Evolutionary conservation across 2,797 vertebrate genomes (phyloP).

Genomic region (Varecia variegata): DNA sequence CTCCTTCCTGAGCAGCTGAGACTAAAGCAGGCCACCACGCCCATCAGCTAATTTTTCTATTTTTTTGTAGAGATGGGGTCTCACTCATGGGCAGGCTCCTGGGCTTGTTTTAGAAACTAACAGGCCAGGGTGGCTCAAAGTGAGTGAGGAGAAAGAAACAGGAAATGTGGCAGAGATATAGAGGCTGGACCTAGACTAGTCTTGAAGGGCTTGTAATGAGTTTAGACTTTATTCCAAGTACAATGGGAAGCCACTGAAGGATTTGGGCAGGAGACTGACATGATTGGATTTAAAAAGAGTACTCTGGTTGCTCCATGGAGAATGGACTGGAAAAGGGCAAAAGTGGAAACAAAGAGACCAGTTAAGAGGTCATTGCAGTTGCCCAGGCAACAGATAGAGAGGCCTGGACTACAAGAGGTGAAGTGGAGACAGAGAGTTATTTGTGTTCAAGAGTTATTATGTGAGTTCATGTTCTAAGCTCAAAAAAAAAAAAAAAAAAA

Average conservation of each 20-base stretch:
- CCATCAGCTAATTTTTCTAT: neutral
- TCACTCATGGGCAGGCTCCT: neutral
- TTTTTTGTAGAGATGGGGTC: neutral
- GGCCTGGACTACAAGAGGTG: slow-evolving; percentile 18
- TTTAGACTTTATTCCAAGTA: slow-evolving; percentile 40
- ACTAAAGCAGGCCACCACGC: neutral
- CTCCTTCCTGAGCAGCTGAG: neutral
- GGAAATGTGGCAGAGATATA: neutral
- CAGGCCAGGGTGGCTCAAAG: neutral
- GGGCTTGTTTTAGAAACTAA: slow-evolving; percentile 25
- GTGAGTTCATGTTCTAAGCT: too few relatives aligned
- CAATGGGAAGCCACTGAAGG: neutral
- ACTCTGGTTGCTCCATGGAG: neutral
- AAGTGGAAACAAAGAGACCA: slow-evolving; percentile 10
- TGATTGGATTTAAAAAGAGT: slow-evolving; percentile 27
- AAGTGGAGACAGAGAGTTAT: neutral
- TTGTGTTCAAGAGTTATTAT: neutral
- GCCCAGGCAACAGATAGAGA: slow-evolving; percentile 9
- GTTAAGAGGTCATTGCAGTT: slow-evolving; percentile 38
- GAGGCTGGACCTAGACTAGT: neutral
- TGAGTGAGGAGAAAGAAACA: neutral
- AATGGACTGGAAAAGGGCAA: slow-evolving; percentile 31
- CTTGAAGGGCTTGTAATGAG: neutral
- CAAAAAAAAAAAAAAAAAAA: too few relatives aligned
- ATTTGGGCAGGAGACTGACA: slow-evolving; percentile 17